Evolutionary conservation across 2,113 vertebrate genomes (phyloP).

Genomic region (Rhinoderma darwinii): DNA sequence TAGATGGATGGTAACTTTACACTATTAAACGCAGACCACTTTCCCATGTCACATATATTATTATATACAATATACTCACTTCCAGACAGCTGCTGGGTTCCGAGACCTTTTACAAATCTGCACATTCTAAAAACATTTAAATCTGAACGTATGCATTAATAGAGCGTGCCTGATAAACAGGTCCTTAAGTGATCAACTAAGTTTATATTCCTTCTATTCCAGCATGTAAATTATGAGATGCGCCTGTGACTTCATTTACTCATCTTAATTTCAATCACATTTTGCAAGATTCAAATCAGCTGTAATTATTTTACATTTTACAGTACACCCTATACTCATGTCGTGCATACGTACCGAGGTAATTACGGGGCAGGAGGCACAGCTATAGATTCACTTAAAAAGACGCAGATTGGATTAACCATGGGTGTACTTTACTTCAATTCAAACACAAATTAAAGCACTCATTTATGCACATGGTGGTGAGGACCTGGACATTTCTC

Average conservation of each 20-base stretch:
- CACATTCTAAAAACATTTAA: conserved; percentile 33
- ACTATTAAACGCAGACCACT: neutral
- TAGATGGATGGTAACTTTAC: neutral
- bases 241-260: conserved; percentile 57
- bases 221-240: conserved; percentile 56
- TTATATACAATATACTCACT: neutral
- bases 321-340: conserved; percentile 58
- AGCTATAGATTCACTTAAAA: conserved; percentile 50
- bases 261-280: conserved; percentile 61
- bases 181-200: conserved; percentile 55
- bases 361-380: conserved; percentile 41
- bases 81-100: neutral
- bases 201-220: conserved; percentile 55
- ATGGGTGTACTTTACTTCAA: conserved; percentile 28
- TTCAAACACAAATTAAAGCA: conserved; percentile 21
- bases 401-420: conserved; percentile 49
- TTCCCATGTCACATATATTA: neutral
- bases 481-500: neutral
- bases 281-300: conserved; percentile 59
- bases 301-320: conserved; percentile 59
- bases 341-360: conserved; percentile 53
- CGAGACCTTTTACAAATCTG: neutral
- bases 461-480: neutral
- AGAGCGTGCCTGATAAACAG: conserved; percentile 45
- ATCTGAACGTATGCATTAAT: conserved; percentile 24